A percentile compares a stretch with the other conserved stretches of the same genome.
These are phyloP conservation scores for Eulemur coronatus DNA, from an alignment of 2,797 vertebrate species.

Conservation along the genomic window DNA sequence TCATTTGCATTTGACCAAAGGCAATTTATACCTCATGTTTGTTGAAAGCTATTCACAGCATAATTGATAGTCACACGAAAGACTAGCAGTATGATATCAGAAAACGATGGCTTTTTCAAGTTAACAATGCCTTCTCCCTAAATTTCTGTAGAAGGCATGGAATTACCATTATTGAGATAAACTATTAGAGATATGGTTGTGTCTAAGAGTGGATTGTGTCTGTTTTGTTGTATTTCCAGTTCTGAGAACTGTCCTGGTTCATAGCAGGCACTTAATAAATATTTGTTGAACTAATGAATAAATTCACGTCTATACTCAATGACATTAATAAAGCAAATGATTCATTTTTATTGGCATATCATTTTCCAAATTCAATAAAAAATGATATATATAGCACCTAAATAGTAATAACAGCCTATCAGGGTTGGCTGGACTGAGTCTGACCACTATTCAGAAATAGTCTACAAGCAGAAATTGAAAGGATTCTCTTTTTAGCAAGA, in stretches of 20 bases:
- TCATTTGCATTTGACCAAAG: not conserved
- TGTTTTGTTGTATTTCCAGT: not conserved
- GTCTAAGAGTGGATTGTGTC: not conserved
- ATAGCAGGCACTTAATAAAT: conserved; percentile 15
- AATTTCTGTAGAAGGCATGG: not conserved
- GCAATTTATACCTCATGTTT: conserved; percentile 42
- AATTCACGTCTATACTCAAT: not conserved
- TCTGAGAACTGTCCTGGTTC: not conserved
- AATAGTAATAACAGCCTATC: not conserved
- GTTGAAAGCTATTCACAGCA: conserved; percentile 67
- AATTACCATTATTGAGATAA: conserved; percentile 7
- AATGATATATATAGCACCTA: not conserved
- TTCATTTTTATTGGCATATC: not conserved
- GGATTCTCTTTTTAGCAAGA: not conserved
- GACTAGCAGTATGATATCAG: not conserved
- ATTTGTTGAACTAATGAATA: not conserved
- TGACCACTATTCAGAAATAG: not conserved
- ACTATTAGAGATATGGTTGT: not conserved
- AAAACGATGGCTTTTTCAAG: not conserved
- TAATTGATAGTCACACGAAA: not conserved
- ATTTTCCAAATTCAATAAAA: not conserved
- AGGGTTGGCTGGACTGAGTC: not conserved
- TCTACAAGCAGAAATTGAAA: not conserved
- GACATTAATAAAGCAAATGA: not conserved
- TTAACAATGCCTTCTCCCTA: not conserved